Evolutionary conservation across 2,888 invertebrate species (phyloP).

Genomic region (Teinopalpus imperialis): DNA sequence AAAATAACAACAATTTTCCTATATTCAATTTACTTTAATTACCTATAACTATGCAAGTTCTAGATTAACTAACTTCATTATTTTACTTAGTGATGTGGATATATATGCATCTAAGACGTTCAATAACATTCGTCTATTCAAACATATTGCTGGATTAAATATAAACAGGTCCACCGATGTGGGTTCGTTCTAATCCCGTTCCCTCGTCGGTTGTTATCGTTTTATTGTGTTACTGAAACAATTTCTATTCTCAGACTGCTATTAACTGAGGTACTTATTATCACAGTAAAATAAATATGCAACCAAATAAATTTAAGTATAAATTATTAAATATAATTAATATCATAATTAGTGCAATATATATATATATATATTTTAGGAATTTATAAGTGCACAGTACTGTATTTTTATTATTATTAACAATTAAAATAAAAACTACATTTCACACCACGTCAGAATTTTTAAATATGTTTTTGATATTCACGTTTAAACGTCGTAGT

Average conservation of each 20-base stretch:
- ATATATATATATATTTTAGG: no score
- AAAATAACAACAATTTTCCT: no score
- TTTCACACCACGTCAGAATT: no score
- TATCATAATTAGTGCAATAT: no score
- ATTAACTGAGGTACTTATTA: slow-evolving; percentile 24
- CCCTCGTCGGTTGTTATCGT: slow-evolving; percentile 24
- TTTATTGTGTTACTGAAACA: slow-evolving; percentile 26
- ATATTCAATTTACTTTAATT: no score
- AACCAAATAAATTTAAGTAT: background rate
- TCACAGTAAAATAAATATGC: background rate
- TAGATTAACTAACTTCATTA: no score
- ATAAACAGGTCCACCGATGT: slow-evolving; percentile 16
- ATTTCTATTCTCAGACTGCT: slow-evolving; percentile 24
- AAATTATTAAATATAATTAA: no score
- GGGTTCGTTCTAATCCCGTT: slow-evolving; percentile 8
- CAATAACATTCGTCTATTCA: slow-evolving; percentile 11
- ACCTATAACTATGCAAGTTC: no score
- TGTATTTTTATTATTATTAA: no score
- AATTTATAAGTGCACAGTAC: no score
- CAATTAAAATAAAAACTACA: background rate
- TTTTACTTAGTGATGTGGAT: no score
- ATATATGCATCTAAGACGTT: no score
- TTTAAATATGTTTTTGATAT: background rate
- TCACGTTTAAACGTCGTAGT: slow-evolving; percentile 24
- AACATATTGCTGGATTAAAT: slow-evolving; percentile 20